Evolutionary conservation across 1,140 invertebrate species (phyloP).

Genomic region (Zaprionus nigranus): DNA sequence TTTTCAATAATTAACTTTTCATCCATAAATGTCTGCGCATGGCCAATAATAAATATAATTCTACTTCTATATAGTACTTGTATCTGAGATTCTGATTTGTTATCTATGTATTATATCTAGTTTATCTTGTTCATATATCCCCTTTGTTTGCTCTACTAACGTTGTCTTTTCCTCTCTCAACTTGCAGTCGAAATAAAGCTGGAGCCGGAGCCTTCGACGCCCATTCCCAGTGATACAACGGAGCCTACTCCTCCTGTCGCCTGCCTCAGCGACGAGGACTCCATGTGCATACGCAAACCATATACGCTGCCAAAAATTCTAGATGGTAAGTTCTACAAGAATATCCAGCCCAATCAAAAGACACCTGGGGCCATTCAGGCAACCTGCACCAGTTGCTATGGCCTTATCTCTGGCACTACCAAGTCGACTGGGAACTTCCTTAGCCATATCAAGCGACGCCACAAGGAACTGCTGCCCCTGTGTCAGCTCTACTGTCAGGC

Average conservation of each 20-base stretch:
- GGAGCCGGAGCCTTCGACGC: slow-evolving; percentile 38
- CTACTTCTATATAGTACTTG: slow-evolving; percentile 2
- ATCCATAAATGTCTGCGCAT: slow-evolving; percentile 5
- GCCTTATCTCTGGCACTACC: slow-evolving; percentile 75
- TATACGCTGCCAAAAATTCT: slow-evolving; percentile 73
- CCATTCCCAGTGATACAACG: slow-evolving; percentile 18
- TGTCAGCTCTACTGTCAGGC: slow-evolving; percentile 80
- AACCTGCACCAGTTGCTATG: slow-evolving; percentile 78
- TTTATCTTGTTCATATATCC: slow-evolving; percentile 1
- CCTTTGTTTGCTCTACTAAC: slow-evolving; percentile 38
- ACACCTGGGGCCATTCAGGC: slow-evolving; percentile 77
- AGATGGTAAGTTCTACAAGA: slow-evolving; percentile 82
- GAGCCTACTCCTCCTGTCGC: slow-evolving; percentile 34
- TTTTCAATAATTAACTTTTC: slow-evolving; percentile 43
- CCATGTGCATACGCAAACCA: slow-evolving; percentile 62
- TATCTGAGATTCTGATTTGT: slow-evolving; percentile 11
- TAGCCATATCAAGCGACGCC: slow-evolving; percentile 78
- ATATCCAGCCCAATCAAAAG: slow-evolving; percentile 79
- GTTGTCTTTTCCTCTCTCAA: background rate
- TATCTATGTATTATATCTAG: slow-evolving; percentile 10
- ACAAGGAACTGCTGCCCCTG: slow-evolving; percentile 69
- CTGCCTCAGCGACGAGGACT: slow-evolving; percentile 62
- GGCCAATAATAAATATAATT: slow-evolving; percentile 55
- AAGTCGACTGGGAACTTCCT: slow-evolving; percentile 81
- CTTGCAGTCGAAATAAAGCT: slow-evolving; percentile 63